Evolutionary conservation across 1,140 invertebrate genomes (phyloP), one percentile per base, ranked within the genome.

Genomic region (Drosophila ercepeae): DNA sequence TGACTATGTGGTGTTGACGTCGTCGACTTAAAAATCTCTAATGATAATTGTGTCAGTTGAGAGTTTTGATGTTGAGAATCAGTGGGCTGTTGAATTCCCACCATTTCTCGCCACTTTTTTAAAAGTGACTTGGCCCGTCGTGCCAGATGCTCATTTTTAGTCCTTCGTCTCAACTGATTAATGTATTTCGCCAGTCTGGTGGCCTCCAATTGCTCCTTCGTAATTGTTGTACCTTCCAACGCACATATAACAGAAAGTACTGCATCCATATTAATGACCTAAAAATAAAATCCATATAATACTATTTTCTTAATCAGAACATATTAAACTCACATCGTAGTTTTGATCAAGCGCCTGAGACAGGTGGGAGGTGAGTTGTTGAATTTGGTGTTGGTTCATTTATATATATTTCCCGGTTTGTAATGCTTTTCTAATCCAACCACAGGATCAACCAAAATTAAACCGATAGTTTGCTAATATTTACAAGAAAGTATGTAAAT

Each of bases 261-360:
- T 90, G 95, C 93, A 90, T 94, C 95, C 96, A 98, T 97, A 94
- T 98, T 96, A 93, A 97, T 95, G 93, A 99, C 97, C 97, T 99
- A 91, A 14, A 69, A 60, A 46, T 6, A 46, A 27, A 16, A 13
- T 14, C 13, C 19, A 48, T 18, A 8, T 14, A 53, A 49, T 51
- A 13, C n/a, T 8, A 14, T 5, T 36, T 21, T 50, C 42, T 21
- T 39, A 16, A 13, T 6, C 0, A 9, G 0, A 18, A 14, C 21
- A 3, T n/a, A 16, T 58, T 34, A 92, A 32, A 32, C 94, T 94
- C 94, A 94, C 94, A 94, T 94, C 94, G 91, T 94, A 94, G 91
- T 94, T 93, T 91, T 92, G 93, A 92, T 94, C 94, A 88, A 94
- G 92, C 75, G 94, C 93, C 93, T 93, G 92, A 89, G 94, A 93